Conservation (phyloP, 2,113 vertebrate species). For the Nycticebus coucang region DNA sequence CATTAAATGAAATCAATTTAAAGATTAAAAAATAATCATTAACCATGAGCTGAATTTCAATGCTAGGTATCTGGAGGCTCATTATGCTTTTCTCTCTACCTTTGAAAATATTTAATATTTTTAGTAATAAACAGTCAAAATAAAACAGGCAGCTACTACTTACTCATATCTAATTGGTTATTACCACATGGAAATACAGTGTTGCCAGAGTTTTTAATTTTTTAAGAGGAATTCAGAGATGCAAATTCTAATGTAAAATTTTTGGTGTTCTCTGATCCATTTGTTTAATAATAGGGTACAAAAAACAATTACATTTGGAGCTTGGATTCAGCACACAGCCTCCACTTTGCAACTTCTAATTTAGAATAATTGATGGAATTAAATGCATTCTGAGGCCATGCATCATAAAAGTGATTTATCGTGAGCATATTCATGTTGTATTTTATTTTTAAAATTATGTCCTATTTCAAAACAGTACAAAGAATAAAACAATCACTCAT, state of each 20-base stretch:
- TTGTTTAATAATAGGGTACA: slow-evolving; percentile 27
- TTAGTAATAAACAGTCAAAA: slow-evolving; percentile 24
- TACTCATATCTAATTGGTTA: slow-evolving; percentile 4
- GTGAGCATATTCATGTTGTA: slow-evolving; percentile 9
- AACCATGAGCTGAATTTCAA: not conserved
- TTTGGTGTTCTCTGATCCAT: not conserved
- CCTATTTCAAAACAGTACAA: slow-evolving; percentile 47
- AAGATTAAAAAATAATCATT: not conserved
- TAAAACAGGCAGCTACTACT: not conserved
- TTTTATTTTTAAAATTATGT: slow-evolving; percentile 60
- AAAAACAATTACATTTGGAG: slow-evolving; percentile 15
- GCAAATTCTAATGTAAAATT: slow-evolving; percentile 30
- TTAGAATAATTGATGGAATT: slow-evolving; percentile 47
- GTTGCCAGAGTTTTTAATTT: not conserved
- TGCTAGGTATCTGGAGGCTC: not conserved
- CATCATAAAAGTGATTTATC: slow-evolving; percentile 62
- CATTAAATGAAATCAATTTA: not conserved
- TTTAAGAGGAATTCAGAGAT: slow-evolving; percentile 46
- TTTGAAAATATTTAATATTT: slow-evolving; percentile 36
- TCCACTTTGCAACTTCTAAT: not conserved
- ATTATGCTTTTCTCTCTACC: not conserved
- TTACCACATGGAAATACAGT: not conserved
- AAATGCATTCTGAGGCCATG: slow-evolving; percentile 56
- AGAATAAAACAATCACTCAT: slow-evolving; percentile 58
- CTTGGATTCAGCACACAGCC: not conserved